Conservation (phyloP, 2,113 vertebrate genomes). For the Sturnira hondurensis region DNA sequence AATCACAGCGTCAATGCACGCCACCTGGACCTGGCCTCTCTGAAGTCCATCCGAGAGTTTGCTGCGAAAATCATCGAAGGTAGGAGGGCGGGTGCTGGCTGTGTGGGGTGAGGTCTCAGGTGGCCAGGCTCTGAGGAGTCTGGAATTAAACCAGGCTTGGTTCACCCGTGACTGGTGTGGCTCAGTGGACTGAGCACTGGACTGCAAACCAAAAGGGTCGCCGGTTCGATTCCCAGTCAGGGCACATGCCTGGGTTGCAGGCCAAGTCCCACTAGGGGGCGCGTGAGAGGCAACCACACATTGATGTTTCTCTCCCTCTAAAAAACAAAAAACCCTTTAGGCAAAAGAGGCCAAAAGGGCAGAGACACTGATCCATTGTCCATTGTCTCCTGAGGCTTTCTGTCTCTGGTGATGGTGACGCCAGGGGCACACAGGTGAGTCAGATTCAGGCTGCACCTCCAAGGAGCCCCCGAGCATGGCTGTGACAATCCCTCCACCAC, state of each 20-base stretch:
- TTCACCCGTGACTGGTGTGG: no score
- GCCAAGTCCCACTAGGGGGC: no score
- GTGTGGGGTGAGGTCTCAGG: accelerated
- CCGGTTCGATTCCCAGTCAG: no score
- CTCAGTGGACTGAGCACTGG: no score
- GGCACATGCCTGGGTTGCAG: no score
- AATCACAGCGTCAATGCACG: conserved; percentile 82
- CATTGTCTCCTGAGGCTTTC: background rate
- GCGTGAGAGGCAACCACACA: no score
- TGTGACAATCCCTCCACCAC: accelerated
- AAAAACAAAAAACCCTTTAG: no score
- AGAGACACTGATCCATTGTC: no score
- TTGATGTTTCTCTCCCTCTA: no score
- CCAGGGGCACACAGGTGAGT: background rate
- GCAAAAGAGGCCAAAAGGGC: no score
- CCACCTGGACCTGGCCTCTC: conserved; percentile 85
- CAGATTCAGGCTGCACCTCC: background rate
- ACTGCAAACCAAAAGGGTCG: no score
- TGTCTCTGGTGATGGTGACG: background rate
- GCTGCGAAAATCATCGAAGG: conserved; percentile 79
- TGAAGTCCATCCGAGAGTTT: conserved; percentile 86
- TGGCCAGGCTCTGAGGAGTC: background rate
- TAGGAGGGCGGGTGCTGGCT: background rate
- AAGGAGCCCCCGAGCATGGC: accelerated
- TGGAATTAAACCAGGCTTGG: background rate